Conservation (phyloP, 2,113 vertebrate species). For the Mohoua ochrocephala region DNA sequence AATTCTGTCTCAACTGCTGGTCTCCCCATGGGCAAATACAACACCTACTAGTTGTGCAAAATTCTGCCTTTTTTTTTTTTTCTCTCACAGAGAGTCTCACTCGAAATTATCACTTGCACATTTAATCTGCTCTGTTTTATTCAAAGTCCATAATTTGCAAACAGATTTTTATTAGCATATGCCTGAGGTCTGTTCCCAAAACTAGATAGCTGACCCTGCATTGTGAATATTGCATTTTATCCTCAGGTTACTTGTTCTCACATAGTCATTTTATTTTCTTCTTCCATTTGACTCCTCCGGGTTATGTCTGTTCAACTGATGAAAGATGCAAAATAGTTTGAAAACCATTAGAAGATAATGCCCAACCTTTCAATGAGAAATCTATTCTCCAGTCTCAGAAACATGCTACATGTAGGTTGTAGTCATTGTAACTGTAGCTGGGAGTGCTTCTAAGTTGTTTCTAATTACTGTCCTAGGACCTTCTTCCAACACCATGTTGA, state of each 20-base stretch:
- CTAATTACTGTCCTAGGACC: not conserved
- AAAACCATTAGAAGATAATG: not conserved
- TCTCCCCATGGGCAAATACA: constrained; percentile 22
- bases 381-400: not conserved
- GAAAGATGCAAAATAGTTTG: not conserved
- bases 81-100: not conserved
- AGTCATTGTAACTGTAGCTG: not conserved
- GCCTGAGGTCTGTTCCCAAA: not conserved
- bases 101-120: not conserved
- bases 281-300: not conserved
- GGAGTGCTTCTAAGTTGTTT: not conserved
- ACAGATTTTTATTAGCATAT: constrained; percentile 35
- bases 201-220: not conserved
- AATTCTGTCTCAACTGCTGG: constrained; percentile 21
- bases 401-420: not conserved
- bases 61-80: not conserved
- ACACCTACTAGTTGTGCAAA: not conserved
- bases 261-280: not conserved
- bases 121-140: constrained; percentile 24
- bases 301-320: not conserved
- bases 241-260: not conserved
- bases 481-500: not conserved
- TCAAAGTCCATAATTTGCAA: constrained; percentile 34
- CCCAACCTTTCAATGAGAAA: not conserved
- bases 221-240: not conserved